Evolutionary conservation across 2,113 vertebrate genomes (phyloP).

Genomic region (Gracilinanus agilis): DNA sequence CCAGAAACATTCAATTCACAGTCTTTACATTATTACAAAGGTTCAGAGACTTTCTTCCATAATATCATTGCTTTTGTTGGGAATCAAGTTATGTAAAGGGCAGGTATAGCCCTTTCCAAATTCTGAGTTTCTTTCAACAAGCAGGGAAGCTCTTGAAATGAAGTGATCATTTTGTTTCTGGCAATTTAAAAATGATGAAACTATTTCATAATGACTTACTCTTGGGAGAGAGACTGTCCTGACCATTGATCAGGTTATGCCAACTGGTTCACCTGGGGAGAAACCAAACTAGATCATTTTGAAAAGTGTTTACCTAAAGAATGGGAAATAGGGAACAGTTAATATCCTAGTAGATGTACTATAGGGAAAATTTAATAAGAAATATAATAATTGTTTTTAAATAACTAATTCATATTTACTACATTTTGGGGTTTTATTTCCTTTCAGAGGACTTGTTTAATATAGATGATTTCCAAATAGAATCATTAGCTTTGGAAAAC

Average conservation of each 20-base stretch:
- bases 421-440: constrained; percentile 23
- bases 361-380: constrained; percentile 11
- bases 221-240: background rate
- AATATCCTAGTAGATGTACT: constrained; percentile 22
- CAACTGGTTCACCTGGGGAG: constrained; percentile 21
- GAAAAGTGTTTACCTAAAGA: constrained; percentile 21
- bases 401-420: background rate
- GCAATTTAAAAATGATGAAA: constrained; percentile 8
- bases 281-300: constrained; percentile 14
- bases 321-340: background rate
- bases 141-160: background rate
- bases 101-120: constrained; percentile 16
- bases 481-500: constrained; percentile 88
- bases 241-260: constrained; percentile 1
- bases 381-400: constrained; percentile 41
- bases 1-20: constrained; percentile 19
- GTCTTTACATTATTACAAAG: constrained; percentile 28
- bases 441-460: constrained; percentile 91
- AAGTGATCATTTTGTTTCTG: constrained; percentile 10
- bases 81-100: constrained; percentile 38
- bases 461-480: constrained; percentile 89
- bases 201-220: background rate
- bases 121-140: background rate
- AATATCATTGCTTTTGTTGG: constrained; percentile 18
- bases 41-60: background rate